Evolutionary conservation across 2,888 invertebrate genomes (phyloP).

Genomic region (Tachina lurida): DNA sequence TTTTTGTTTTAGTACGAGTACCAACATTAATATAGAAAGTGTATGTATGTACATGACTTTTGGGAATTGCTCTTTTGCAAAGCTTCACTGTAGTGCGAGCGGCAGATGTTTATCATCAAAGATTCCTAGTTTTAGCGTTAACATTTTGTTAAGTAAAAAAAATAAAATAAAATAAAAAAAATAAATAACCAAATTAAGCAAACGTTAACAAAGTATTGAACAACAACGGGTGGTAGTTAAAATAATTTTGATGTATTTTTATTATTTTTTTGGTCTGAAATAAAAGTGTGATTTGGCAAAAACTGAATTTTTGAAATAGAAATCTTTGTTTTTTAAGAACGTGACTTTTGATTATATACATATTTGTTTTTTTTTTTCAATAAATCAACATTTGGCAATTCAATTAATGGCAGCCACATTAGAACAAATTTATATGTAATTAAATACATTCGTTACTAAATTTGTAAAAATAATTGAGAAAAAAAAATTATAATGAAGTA

Average conservation of each 20-base stretch:
- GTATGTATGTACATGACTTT: no score
- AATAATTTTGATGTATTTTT: conserved; percentile 1
- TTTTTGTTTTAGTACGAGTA: no score
- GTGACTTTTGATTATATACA: conserved; percentile 38
- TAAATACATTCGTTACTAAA: conserved; percentile 10
- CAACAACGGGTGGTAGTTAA: conserved; percentile 57
- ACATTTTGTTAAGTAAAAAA: conserved; percentile 47
- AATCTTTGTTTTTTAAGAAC: conserved; percentile 19
- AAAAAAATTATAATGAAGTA: conserved; percentile 1
- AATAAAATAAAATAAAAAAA: background rate
- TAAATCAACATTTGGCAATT: conserved; percentile 21
- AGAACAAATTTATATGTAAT: conserved; percentile 52
- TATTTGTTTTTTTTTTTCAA: background rate
- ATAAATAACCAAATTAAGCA: conserved; percentile 42
- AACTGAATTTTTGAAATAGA: conserved; percentile 1
- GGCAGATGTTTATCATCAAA: conserved; percentile 69
- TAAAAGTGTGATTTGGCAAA: conserved; percentile 13
- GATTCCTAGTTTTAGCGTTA: conserved; percentile 29
- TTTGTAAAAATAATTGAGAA: background rate
- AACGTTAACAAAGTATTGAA: conserved; percentile 49
- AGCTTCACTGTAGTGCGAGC: background rate
- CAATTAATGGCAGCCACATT: conserved; percentile 57
- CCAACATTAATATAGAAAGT: no score
- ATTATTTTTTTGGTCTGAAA: background rate
- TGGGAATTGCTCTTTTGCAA: no score